Conservation (phyloP, 1,140 invertebrate species). For the Cydia splendana region DNA sequence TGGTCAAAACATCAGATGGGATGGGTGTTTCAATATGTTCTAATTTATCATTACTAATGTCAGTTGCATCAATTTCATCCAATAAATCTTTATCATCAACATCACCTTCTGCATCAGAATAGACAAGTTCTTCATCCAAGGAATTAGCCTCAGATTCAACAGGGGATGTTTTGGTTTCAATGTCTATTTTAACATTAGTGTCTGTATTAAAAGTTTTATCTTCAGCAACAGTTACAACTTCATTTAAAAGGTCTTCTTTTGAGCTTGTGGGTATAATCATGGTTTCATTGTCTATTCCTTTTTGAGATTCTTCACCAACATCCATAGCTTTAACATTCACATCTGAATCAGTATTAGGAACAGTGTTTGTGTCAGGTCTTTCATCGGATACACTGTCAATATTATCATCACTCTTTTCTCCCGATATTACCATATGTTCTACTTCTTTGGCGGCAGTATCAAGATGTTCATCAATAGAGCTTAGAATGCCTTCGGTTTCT, state of each 20-base stretch:
- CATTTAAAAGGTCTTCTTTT: not conserved
- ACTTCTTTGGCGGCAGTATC: not conserved
- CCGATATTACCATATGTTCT: not conserved
- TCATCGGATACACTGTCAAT: not conserved
- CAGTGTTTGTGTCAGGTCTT: not conserved
- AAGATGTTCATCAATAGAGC: not conserved
- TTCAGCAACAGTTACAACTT: not conserved
- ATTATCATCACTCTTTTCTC: not conserved
- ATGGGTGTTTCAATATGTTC: not conserved
- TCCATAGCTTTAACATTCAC: not conserved
- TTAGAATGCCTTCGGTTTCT: not conserved
- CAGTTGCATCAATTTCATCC: slow-evolving; percentile 18
- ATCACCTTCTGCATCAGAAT: slow-evolving; percentile 24
- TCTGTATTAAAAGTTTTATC: not conserved
- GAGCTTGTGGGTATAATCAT: not conserved
- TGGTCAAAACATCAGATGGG: not conserved
- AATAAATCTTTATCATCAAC: slow-evolving; percentile 16
- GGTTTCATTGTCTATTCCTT: not conserved
- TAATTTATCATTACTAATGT: not conserved
- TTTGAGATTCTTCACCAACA: not conserved
- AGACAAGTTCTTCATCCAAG: not conserved
- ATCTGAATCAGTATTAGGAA: not conserved
- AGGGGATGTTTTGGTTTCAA: not conserved
- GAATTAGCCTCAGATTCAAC: not conserved
- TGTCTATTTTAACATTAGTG: not conserved